These are phyloP conservation scores for Gobiocypris rarus DNA, from an alignment of 2,113 vertebrate genomes.

Conservation along the genomic window DNA sequence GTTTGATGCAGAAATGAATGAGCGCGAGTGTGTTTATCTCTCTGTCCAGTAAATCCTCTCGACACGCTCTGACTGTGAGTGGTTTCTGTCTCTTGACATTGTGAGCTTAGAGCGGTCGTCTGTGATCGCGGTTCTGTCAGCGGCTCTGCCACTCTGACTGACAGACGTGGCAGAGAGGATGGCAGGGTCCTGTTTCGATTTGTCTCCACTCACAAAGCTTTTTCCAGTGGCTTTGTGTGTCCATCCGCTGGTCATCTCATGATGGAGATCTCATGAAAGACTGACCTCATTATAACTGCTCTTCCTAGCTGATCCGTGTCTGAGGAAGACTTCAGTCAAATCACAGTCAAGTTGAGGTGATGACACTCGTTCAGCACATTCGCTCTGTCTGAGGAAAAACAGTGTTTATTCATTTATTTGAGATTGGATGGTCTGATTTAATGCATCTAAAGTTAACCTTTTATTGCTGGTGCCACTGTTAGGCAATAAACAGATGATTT, in stretches of 20 bases:
- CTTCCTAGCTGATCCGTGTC: not conserved
- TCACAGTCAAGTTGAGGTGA: not conserved
- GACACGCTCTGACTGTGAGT: slow-evolving; percentile 59
- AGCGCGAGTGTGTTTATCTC: slow-evolving; percentile 19
- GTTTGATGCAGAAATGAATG: not conserved
- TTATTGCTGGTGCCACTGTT: too few relatives aligned
- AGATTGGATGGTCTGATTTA: too few relatives aligned
- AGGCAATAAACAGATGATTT: too few relatives aligned
- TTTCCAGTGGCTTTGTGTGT: slow-evolving; percentile 62
- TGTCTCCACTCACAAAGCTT: slow-evolving; percentile 55
- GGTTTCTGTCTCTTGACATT: slow-evolving; percentile 49
- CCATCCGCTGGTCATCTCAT: slow-evolving; percentile 53
- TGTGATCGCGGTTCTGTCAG: slow-evolving; percentile 65
- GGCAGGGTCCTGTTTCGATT: slow-evolving; percentile 60
- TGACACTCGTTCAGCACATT: not conserved
- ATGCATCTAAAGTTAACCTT: too few relatives aligned
- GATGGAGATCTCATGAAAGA: slow-evolving; percentile 33
- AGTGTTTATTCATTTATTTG: too few relatives aligned
- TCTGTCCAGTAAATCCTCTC: slow-evolving; percentile 31
- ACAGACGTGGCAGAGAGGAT: slow-evolving; percentile 58
- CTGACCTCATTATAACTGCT: slow-evolving; percentile 38
- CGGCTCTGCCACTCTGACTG: slow-evolving; percentile 58
- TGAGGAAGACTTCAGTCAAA: not conserved
- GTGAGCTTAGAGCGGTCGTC: slow-evolving; percentile 23
- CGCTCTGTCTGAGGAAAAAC: not conserved